These are phyloP conservation scores for Antitype chi DNA, from an alignment of 2,888 invertebrate species.

Conservation along the genomic window DNA sequence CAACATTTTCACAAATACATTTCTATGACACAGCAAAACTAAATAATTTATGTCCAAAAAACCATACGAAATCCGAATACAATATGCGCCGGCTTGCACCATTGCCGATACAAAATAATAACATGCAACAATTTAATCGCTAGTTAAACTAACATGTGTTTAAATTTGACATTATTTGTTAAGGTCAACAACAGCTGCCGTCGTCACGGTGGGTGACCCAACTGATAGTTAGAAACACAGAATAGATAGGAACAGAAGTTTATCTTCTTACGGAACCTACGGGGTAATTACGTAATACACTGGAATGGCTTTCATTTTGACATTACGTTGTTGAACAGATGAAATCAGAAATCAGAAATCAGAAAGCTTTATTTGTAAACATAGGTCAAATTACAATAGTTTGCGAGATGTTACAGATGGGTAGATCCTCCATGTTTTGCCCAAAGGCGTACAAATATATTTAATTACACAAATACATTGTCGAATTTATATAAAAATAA, in stretches of 20 bases:
- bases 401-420: too few species aligned
- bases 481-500: too few species aligned
- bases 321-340: too few species aligned
- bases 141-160: conserved; percentile 66
- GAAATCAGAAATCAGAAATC: too few species aligned
- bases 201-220: conserved; percentile 68
- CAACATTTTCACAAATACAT: conserved; percentile 11
- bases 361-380: too few species aligned
- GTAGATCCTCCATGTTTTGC: too few species aligned
- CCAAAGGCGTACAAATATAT: too few species aligned
- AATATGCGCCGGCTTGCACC: conserved; percentile 11
- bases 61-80: conserved; percentile 9
- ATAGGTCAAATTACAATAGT: too few species aligned
- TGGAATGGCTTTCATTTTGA: too few species aligned
- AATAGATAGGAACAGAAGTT: conserved; percentile 26
- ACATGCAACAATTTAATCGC: conserved; percentile 53
- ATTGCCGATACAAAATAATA: conserved; percentile 42
- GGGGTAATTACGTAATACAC: too few species aligned
- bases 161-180: conserved; percentile 72
- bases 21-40: conserved; percentile 3
- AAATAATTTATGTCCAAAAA: conserved; percentile 13
- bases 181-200: conserved; percentile 64
- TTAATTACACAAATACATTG: too few species aligned
- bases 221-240: conserved; percentile 44
- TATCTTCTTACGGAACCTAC: neutral